Evolutionary conservation across 30 jellyfish, hydroid and myxozoan species (phyloP).

Genomic region (Cassiopea xamachana): DNA sequence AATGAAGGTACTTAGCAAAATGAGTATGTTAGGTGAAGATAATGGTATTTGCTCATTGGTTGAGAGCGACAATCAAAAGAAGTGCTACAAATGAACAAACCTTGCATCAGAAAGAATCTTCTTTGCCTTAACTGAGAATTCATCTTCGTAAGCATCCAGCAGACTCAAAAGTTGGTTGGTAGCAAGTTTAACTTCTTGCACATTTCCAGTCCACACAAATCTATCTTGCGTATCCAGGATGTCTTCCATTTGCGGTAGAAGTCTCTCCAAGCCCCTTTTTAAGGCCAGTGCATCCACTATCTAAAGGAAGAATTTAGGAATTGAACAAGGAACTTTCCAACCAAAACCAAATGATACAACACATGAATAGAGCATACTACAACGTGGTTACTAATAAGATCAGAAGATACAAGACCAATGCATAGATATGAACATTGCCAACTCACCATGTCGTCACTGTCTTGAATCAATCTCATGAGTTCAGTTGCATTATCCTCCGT

Average conservation of each 20-base stretch:
- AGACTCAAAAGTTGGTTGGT: constrained; percentile 40
- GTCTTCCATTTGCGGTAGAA: constrained; percentile 22
- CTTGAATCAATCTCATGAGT: not conserved
- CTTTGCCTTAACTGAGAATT: not conserved
- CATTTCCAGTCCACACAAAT: constrained; percentile 42
- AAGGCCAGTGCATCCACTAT: constrained; percentile 48
- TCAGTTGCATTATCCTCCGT: not conserved
- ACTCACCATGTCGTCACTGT: constrained; percentile 23
- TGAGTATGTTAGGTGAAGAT: too few species aligned
- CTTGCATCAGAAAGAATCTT: constrained; percentile 19
- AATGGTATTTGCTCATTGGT: too few species aligned
- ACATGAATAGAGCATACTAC: too few species aligned
- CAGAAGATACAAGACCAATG: not conserved
- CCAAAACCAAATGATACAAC: too few species aligned
- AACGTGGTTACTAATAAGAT: too few species aligned
- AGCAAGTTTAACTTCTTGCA: constrained; percentile 51
- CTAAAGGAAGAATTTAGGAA: not conserved
- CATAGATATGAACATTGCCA: not conserved
- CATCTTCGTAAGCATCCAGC: not conserved
- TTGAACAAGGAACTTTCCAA: not conserved
- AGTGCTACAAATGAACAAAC: not conserved
- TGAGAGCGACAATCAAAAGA: too few species aligned
- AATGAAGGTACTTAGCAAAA: too few species aligned
- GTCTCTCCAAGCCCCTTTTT: constrained; percentile 7
- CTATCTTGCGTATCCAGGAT: constrained; percentile 33